phyloP scores from a whole-genome alignment of 2,888 invertebrate species.

The Drosophila mimetica region DNA sequence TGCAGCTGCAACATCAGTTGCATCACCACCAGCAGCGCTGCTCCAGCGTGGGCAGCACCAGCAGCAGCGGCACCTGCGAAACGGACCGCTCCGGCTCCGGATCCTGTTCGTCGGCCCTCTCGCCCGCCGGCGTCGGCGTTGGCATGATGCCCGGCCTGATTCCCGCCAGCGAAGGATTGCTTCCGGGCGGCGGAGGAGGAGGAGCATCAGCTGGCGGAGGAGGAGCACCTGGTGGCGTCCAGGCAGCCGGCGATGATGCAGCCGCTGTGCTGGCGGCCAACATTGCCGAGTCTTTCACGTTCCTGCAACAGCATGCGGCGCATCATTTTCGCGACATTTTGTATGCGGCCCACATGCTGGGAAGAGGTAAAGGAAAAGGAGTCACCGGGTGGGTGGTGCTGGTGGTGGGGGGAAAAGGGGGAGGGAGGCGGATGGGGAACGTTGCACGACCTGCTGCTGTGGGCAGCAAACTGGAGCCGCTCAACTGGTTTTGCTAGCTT shows the following conservation, averaged over 20 bases:
- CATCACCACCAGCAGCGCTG: constrained; percentile 73
- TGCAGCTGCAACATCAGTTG: constrained; percentile 67
- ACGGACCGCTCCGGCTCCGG: constrained; percentile 76
- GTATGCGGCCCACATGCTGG: constrained; percentile 87
- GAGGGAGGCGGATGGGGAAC: constrained; percentile 6
- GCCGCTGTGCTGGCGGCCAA: constrained; percentile 81
- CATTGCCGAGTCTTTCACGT: constrained; percentile 85
- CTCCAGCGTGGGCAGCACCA: constrained; percentile 82
- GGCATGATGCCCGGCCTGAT: constrained; percentile 49
- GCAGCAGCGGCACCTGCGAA: constrained; percentile 82
- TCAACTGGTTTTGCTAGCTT: constrained; percentile 61
- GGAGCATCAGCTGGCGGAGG: not conserved
- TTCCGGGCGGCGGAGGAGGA: not conserved
- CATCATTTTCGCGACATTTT: constrained; percentile 87
- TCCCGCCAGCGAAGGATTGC: constrained; percentile 56
- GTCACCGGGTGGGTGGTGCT: constrained; percentile 1
- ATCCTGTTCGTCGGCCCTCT: constrained; percentile 71
- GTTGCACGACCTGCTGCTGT: constrained; percentile 68
- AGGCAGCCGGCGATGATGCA: constrained; percentile 57
- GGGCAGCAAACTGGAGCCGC: constrained; percentile 52
- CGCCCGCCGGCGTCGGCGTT: constrained; percentile 66
- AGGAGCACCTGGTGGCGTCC: no score
- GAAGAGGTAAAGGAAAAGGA: constrained; percentile 86
- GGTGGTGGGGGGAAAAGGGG: not conserved
- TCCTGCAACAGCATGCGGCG: constrained; percentile 83